These are phyloP conservation scores for Myoxocephalus aenaeus DNA, from an alignment of 2,797 vertebrate genomes.

Conservation along the genomic window DNA sequence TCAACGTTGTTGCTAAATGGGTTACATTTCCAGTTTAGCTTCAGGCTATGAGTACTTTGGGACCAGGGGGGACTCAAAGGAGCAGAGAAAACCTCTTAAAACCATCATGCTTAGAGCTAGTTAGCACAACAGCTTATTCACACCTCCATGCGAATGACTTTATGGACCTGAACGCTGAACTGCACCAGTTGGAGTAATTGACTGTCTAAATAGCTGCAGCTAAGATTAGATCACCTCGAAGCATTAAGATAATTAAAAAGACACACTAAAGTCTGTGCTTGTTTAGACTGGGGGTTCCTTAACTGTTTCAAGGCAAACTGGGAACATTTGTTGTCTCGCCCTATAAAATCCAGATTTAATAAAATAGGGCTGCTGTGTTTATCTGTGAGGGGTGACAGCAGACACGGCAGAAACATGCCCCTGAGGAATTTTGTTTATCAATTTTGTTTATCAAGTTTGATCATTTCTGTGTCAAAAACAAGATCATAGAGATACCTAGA, in stretches of 20 bases:
- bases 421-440: slow-evolving; percentile 10
- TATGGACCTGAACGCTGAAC: slow-evolving; percentile 48
- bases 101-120: slow-evolving; percentile 51
- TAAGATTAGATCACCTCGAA: slow-evolving; percentile 23
- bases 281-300: slow-evolving; percentile 2
- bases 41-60: not conserved
- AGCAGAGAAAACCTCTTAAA: slow-evolving; percentile 38
- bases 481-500: not conserved
- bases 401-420: slow-evolving; percentile 7
- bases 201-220: slow-evolving; percentile 39
- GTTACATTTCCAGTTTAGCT: slow-evolving; percentile 27
- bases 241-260: slow-evolving; percentile 34
- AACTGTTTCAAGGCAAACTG: slow-evolving; percentile 15
- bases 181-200: slow-evolving; percentile 47
- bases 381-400: slow-evolving; percentile 12
- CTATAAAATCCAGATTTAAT: slow-evolving; percentile 16
- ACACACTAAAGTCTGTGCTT: slow-evolving; percentile 17
- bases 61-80: slow-evolving; percentile 19
- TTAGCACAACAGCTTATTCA: slow-evolving; percentile 57
- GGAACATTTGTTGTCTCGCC: slow-evolving; percentile 13
- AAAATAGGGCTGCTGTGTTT: slow-evolving; percentile 11
- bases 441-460: no score
- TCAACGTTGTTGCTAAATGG: slow-evolving; percentile 43
- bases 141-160: slow-evolving; percentile 65
- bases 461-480: not conserved